phyloP scores from a whole-genome alignment of 2,888 invertebrate genomes.

The Tiliacea citrago region DNA sequence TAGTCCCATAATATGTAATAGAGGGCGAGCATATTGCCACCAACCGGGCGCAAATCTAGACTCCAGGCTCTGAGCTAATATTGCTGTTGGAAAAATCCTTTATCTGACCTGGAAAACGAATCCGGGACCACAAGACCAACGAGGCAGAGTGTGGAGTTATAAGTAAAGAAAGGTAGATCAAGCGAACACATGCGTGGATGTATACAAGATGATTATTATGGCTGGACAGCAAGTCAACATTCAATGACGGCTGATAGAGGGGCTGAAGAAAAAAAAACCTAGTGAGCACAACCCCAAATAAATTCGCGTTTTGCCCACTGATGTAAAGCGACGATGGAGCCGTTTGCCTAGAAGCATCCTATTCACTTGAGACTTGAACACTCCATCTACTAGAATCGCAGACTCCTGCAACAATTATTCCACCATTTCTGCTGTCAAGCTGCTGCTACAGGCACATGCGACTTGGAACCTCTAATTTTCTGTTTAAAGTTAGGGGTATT shows the following conservation, averaged over 20 bases:
- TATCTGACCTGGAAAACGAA: not conserved
- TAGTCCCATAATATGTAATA: not conserved
- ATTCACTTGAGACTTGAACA: too few relatives aligned
- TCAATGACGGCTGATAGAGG: not conserved
- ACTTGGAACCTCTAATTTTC: too few relatives aligned
- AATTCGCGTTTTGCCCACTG: not conserved
- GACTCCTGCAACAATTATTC: not conserved
- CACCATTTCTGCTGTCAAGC: not conserved
- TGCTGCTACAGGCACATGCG: too few relatives aligned
- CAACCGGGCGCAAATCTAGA: not conserved
- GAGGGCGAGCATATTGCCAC: not conserved
- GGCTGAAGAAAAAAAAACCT: not conserved
- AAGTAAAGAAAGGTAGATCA: too few relatives aligned
- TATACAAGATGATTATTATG: too few relatives aligned
- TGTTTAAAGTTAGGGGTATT: too few relatives aligned
- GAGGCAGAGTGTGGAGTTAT: not conserved
- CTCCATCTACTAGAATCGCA: too few relatives aligned
- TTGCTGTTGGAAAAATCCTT: not conserved
- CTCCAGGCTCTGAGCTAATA: not conserved
- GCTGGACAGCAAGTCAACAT: not conserved
- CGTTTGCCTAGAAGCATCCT: too few relatives aligned
- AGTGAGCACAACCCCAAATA: not conserved
- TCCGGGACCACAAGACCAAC: not conserved
- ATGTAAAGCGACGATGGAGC: not conserved
- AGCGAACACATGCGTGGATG: not conserved